Evolutionary conservation across 2,888 invertebrate genomes (phyloP).

Genomic region (Athrips mouffetella): DNA sequence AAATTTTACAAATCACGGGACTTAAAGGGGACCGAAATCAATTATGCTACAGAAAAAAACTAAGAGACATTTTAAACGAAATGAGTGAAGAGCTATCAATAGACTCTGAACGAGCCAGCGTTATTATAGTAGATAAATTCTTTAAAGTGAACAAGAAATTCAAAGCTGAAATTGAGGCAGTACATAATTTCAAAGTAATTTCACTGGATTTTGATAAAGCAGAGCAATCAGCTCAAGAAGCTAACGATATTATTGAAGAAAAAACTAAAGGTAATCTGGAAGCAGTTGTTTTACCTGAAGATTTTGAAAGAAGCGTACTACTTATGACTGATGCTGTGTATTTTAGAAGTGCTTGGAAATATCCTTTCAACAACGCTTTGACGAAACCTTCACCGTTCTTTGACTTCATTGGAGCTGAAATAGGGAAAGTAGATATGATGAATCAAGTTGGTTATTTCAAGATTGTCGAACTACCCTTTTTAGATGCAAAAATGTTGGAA

Average conservation of each 20-base stretch:
- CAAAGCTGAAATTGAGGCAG: conserved; percentile 33
- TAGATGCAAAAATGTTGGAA: conserved; percentile 48
- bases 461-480: conserved; percentile 34
- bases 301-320: conserved; percentile 44
- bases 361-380: conserved; percentile 42
- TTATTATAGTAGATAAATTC: conserved; percentile 45
- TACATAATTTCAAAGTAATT: conserved; percentile 40
- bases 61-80: conserved; percentile 37
- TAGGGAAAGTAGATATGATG: conserved; percentile 56
- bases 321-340: conserved; percentile 47
- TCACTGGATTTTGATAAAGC: conserved; percentile 41
- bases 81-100: conserved; percentile 34
- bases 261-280: conserved; percentile 34
- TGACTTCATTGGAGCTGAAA: conserved; percentile 12
- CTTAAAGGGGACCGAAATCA: conserved; percentile 32
- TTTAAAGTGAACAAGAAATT: conserved; percentile 42
- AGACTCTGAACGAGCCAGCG: conserved; percentile 37
- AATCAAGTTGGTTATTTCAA: conserved; percentile 44
- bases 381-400: conserved; percentile 39
- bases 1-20: conserved; percentile 48
- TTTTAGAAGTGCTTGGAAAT: conserved; percentile 48
- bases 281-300: conserved; percentile 35
- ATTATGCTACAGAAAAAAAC: conserved; percentile 44
- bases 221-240: conserved; percentile 30
- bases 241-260: conserved; percentile 37